phyloP scores from a whole-genome alignment of 2,888 invertebrate species.

The Apodemia arnacis region DNA sequence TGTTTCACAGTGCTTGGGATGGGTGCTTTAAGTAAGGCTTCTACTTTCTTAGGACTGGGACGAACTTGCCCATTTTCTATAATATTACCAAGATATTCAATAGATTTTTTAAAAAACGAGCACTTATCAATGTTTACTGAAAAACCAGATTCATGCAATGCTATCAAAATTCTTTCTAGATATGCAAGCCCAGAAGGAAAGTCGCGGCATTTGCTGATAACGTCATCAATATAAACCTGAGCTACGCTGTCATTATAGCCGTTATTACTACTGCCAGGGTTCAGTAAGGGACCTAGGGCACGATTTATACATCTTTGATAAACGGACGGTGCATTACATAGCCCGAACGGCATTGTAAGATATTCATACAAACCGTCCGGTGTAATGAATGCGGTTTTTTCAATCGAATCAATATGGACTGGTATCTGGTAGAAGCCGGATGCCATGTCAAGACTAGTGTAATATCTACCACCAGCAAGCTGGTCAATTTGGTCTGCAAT shows the following conservation, averaged over 20 bases:
- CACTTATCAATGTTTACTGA: conserved; percentile 55
- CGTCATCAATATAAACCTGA: conserved; percentile 84
- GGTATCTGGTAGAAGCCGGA: conserved; percentile 81
- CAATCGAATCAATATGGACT: conserved; percentile 12
- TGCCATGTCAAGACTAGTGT: conserved; percentile 67
- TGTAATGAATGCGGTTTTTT: conserved; percentile 77
- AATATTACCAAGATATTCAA: conserved; percentile 81
- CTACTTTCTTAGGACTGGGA: conserved; percentile 62
- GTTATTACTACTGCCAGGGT: conserved; percentile 19
- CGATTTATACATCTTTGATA: conserved; percentile 73
- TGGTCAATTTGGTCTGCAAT: conserved; percentile 79
- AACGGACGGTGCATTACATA: conserved; percentile 77
- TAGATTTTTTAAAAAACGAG: conserved; percentile 68
- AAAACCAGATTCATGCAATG: too few species aligned
- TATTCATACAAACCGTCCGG: conserved; percentile 75
- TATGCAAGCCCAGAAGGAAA: conserved; percentile 54
- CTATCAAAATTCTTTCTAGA: too few species aligned
- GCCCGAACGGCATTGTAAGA: conserved; percentile 28
- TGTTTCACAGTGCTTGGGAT: conserved; percentile 80
- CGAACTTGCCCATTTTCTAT: conserved; percentile 49
- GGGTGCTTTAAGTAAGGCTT: conserved; percentile 81
- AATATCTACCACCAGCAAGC: conserved; percentile 58
- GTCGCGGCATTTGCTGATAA: conserved; percentile 65
- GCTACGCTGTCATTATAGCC: conserved; percentile 28
- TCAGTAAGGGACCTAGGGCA: conserved; percentile 27